These are phyloP conservation scores for Orchesella flavescens DNA, from an alignment of 2,888 invertebrate genomes.

Conservation along the genomic window DNA sequence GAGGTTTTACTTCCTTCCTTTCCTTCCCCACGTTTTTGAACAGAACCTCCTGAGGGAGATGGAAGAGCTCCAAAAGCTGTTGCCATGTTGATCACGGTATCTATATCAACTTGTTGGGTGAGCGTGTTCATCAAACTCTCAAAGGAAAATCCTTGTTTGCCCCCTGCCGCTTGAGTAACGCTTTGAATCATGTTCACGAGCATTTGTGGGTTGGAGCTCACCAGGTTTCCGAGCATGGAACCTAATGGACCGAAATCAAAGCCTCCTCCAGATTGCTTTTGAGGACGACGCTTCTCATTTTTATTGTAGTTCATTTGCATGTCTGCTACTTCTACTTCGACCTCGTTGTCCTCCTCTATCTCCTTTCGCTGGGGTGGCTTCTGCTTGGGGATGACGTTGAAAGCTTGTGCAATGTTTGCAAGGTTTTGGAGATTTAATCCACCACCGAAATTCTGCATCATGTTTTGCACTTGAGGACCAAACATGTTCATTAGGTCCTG, in stretches of 20 bases:
- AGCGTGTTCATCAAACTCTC: slow-evolving; percentile 65
- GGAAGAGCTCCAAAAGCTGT: slow-evolving; percentile 63
- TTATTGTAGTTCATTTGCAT: slow-evolving; percentile 66
- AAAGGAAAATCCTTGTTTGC: slow-evolving; percentile 65
- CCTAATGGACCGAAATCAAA: slow-evolving; percentile 68
- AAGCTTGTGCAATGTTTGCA: slow-evolving; percentile 34
- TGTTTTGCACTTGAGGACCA: slow-evolving; percentile 69
- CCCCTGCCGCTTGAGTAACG: slow-evolving; percentile 22
- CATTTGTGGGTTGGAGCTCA: slow-evolving; percentile 69
- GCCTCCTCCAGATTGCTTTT: slow-evolving; percentile 37
- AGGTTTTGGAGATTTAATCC: slow-evolving; percentile 32
- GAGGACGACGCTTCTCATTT: slow-evolving; percentile 46
- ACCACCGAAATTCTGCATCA: slow-evolving; percentile 50
- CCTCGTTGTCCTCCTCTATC: slow-evolving; percentile 48
- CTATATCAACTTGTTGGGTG: slow-evolving; percentile 68
- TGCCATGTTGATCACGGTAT: slow-evolving; percentile 69
- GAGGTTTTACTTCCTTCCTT: slow-evolving; percentile 60
- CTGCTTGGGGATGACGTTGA: not conserved
- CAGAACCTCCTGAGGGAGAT: too few species aligned
- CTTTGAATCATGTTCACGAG: slow-evolving; percentile 66
- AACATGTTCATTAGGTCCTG: slow-evolving; percentile 66
- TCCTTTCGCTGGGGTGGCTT: not conserved
- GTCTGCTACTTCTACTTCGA: slow-evolving; percentile 65
- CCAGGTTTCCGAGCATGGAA: slow-evolving; percentile 66
- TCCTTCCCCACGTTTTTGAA: slow-evolving; percentile 1